These are phyloP conservation scores for Urocyon cinereoargenteus DNA, from an alignment of 2,797 vertebrate species.

Conservation along the genomic window DNA sequence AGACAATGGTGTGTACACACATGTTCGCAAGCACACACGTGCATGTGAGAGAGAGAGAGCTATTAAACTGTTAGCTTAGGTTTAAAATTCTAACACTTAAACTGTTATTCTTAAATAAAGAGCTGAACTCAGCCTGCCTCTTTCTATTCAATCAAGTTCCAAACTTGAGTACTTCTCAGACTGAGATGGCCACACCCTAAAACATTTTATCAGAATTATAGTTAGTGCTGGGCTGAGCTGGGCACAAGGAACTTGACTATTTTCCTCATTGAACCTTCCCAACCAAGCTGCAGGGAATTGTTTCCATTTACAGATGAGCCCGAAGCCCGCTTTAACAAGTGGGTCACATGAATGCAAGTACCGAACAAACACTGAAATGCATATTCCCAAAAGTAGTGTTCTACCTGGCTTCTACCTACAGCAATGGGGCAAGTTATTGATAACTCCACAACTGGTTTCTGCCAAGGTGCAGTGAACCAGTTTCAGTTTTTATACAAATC, in stretches of 20 bases:
- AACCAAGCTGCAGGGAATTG: background rate
- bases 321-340: background rate
- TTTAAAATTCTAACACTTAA: background rate
- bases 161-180: background rate
- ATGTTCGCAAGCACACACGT: no score
- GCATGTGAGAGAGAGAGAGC: background rate
- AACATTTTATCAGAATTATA: background rate
- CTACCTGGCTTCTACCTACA: background rate
- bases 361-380: background rate
- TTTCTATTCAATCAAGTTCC: background rate
- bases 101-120: background rate
- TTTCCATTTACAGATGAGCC: background rate
- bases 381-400: background rate
- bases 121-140: background rate
- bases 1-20: background rate
- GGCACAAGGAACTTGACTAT: background rate
- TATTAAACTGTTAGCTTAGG: background rate
- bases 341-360: background rate
- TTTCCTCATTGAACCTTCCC: background rate
- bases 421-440: background rate
- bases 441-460: background rate
- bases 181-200: background rate
- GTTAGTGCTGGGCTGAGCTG: background rate
- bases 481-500: background rate
- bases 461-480: background rate